Base-by-base conservation (phyloP, 2,888 invertebrate genomes). In the Dolichopus griseipennis region DNA sequence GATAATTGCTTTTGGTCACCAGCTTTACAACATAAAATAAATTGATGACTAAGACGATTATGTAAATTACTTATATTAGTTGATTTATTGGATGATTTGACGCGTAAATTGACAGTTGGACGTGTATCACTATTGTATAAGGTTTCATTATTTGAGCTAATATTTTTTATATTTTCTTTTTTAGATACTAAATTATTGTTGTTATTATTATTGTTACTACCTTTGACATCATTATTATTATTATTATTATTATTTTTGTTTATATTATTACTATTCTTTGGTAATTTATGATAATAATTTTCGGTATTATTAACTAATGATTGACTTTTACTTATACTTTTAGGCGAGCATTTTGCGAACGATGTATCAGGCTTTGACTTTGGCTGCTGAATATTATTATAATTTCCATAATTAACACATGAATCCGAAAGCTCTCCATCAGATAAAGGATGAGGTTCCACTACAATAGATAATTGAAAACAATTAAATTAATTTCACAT, bases 11-110 rank as follows among this genome's bases (percentile, higher is more conserved):
- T 77, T 65, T 81, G 79, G 6, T 12, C 18, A 18, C 5, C 52
- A 0, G 78, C 78, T 70, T 78, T 78, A 71, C 81, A 82, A 71
- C 81, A 81, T 68, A 81, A 73, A 66, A 78, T 78, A 67, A 81
- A 81, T 71, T 80, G 79, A 74, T 81, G 80, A 66, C 81, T 81
- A 34, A 81, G 79, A 7, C 81, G 73, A 73, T 81, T 81, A 69
- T 78, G 79, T 70, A 79, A 79, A 2, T 67, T 71, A 43, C 33
- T 69, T 65, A 67, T 70, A n/a, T 43, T 61, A 21, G 1, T 41
- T 27, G 27, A 27, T 27, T 27, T 70, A n/a, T 43, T 61, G 12
- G 76, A 75, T 37, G 61, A 61, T 41, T 61, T 65, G 27, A 63
- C 33, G n/a, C 64, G 34, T 34, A 64, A 72, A 6, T 69, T 71